Base-by-base conservation (phyloP, 92 coral and sea anemone genomes). In the Isaurus tuberculatus region DNA sequence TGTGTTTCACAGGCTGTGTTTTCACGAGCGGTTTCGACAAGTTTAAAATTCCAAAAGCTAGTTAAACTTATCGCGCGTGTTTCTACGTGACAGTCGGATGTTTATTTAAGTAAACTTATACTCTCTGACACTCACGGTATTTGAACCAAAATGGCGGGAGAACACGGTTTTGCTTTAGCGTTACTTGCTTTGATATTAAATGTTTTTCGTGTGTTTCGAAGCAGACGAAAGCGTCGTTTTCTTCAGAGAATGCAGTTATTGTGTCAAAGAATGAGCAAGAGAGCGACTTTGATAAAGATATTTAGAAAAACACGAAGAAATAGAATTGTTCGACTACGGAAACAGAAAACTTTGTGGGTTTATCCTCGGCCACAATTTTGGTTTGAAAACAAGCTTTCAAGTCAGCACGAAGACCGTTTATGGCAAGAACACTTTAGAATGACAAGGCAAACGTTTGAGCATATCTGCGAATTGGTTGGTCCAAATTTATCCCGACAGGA, bases 391-490 rank as follows among this genome's bases (percentile, higher is more conserved):
- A 34, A 14, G 48, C 46, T 68, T 31, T 33, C 73, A 17, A 32
- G 49, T 68, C 73, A 68, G 48, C 48, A 68, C 29, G 85, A 48
- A 29, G 78, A 86, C 65, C 72, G 63, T 77, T 65, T 85, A 33
- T 89, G 92, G 92, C 85, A 72, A 16, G 87, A 66, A 22, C 90
- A 85, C 75, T 89, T 89, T 60, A 68, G 90, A 40, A 75, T 89
- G 42, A 72, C 71, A 30, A 89, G 90, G 72, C 69, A 80, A 30
- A 86, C 89, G 2, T 85, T 86, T 33, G 74, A 33, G 81, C 79
- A 53, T 44, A 57, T 89, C 31, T 89, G 89, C 42, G 28, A 70
- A 19, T 58, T 89, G 49, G 87, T 81, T 74, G 66, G 80, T 17
- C 90, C 92, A 28, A 73, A 85, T 32, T 65, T 89, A 37, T 49